A percentile compares a stretch with the other conserved stretches of the same genome.
Evolutionary conservation across 1,140 invertebrate species (phyloP).

Genomic region (Hetaerina americana): DNA sequence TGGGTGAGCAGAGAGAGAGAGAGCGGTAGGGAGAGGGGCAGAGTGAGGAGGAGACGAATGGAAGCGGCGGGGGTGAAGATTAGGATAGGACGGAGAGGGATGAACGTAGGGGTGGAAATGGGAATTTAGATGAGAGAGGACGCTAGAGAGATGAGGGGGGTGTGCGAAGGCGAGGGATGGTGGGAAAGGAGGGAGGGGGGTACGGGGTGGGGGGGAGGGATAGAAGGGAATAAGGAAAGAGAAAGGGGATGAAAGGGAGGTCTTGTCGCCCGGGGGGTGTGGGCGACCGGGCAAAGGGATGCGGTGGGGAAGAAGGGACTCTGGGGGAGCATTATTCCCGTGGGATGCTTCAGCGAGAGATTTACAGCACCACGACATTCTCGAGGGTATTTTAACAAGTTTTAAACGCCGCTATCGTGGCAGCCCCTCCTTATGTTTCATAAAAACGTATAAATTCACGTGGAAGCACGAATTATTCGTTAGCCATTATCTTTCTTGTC

Average conservation of each 20-base stretch:
- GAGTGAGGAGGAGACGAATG: not conserved
- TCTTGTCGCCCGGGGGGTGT: not conserved
- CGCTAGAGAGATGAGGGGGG: not conserved
- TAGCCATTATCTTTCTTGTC: too few species aligned
- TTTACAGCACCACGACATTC: too few species aligned
- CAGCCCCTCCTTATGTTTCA: too few species aligned
- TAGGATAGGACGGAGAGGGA: not conserved
- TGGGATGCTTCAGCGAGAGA: too few species aligned
- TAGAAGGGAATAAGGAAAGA: not conserved
- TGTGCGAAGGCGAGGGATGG: not conserved
- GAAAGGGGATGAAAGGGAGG: not conserved
- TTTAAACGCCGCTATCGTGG: too few species aligned
- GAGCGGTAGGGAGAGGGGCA: not conserved
- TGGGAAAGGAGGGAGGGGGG: not conserved
- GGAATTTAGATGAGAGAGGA: not conserved
- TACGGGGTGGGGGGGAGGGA: not conserved
- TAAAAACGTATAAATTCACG: too few species aligned
- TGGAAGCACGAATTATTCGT: too few species aligned
- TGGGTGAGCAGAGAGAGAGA: not conserved
- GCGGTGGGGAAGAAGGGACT: not conserved
- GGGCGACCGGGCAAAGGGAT: too few species aligned
- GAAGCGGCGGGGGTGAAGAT: not conserved
- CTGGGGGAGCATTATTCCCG: not conserved
- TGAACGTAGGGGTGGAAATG: not conserved
- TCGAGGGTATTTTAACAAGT: too few species aligned